These are phyloP conservation scores for Leuciscus idus DNA, from an alignment of 2,113 vertebrate genomes.

Conservation along the genomic window DNA sequence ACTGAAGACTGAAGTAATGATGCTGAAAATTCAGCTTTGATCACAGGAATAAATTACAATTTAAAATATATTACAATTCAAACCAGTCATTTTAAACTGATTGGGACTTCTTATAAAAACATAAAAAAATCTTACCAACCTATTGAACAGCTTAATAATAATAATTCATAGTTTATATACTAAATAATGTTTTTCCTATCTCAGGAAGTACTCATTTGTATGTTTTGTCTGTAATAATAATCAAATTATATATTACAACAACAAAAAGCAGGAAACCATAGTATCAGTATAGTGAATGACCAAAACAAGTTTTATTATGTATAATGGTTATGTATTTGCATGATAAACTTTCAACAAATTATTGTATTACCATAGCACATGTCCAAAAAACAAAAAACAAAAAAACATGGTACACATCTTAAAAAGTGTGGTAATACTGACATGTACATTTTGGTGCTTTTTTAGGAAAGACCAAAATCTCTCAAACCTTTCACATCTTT, in stretches of 20 bases:
- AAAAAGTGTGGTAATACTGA: too few species aligned
- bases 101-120: neutral
- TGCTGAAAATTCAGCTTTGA: too few species aligned
- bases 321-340: neutral
- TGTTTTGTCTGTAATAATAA: neutral
- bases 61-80: neutral
- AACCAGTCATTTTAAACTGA: neutral
- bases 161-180: neutral
- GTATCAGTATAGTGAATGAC: neutral
- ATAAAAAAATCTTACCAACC: too few species aligned
- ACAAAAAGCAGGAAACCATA: too few species aligned
- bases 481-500: neutral
- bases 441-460: neutral
- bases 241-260: too few species aligned
- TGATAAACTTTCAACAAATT: neutral
- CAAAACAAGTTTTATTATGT: neutral
- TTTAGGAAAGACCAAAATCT: neutral
- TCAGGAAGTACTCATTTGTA: neutral
- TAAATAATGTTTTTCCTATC: neutral
- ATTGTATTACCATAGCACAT: neutral
- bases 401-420: too few species aligned
- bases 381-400: too few species aligned
- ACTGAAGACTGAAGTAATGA: too few species aligned
- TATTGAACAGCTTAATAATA: too few species aligned
- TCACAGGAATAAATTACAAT: too few species aligned